These are phyloP conservation scores for Virgularia gustaviana DNA, from an alignment of 92 coral and sea anemone genomes.

Conservation along the genomic window DNA sequence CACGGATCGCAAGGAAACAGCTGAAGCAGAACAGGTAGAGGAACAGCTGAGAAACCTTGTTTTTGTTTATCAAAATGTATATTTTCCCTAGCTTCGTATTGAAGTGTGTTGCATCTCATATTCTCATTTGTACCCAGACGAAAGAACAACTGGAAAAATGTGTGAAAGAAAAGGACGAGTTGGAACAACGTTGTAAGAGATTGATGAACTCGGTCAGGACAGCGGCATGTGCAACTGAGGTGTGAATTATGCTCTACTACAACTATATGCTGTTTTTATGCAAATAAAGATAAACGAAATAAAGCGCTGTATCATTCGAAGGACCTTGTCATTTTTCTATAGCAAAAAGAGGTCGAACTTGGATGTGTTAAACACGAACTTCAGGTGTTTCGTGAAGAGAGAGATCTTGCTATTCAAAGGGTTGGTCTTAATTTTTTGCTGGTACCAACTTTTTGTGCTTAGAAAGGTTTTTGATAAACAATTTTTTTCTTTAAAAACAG, in stretches of 20 bases:
- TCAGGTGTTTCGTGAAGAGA: conserved; percentile 67
- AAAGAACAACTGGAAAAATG: conserved; percentile 77
- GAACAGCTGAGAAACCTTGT: neutral
- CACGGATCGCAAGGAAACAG: conserved; percentile 5
- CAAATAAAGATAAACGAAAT: neutral
- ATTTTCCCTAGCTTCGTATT: conserved; percentile 12
- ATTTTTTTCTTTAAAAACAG: conserved; percentile 41
- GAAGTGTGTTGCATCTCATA: too few relatives aligned
- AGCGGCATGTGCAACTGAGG: conserved; percentile 71
- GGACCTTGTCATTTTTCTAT: neutral
- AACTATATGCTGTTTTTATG: neutral
- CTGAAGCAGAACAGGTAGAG: conserved; percentile 17
- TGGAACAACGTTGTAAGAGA: conserved; percentile 85
- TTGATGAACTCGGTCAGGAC: conserved; percentile 88
- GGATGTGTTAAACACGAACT: conserved; percentile 69
- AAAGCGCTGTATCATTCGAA: neutral
- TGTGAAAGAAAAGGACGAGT: conserved; percentile 74
- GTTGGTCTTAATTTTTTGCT: conserved; percentile 22
- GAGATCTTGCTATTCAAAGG: conserved; percentile 74
- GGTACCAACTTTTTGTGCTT: too few relatives aligned
- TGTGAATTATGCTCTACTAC: too few relatives aligned
- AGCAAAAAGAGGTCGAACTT: conserved; percentile 72
- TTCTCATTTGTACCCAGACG: neutral
- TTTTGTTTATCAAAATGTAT: conserved; percentile 42
- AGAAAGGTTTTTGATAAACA: too few relatives aligned